These are phyloP conservation scores for Amorpha juglandis DNA, from an alignment of 2,888 invertebrate genomes.

Conservation along the genomic window DNA sequence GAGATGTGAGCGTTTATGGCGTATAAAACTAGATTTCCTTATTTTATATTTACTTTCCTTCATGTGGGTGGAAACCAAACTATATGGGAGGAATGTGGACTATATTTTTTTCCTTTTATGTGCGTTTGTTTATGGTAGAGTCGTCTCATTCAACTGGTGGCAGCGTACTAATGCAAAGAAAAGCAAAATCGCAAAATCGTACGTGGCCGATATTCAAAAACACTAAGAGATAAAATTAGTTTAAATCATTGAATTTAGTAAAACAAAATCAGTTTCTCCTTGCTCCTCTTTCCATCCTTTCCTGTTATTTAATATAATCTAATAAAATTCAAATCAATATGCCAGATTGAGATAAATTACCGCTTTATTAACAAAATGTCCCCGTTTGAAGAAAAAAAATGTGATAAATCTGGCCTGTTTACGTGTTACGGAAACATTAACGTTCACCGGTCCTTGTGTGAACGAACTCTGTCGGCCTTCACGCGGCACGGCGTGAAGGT, in stretches of 20 bases:
- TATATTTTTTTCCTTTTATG: background rate
- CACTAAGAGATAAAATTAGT: no score
- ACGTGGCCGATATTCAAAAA: no score
- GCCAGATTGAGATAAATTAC: background rate
- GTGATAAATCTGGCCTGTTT: slow-evolving; percentile 15
- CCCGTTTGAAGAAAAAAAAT: slow-evolving; percentile 17
- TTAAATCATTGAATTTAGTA: no score
- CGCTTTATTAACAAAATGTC: slow-evolving; percentile 7
- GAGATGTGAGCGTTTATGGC: slow-evolving; percentile 7
- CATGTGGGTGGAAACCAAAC: background rate
- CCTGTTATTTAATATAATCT: no score
- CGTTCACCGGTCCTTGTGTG: slow-evolving; percentile 21
- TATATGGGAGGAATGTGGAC: background rate
- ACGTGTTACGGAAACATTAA: slow-evolving; percentile 26
- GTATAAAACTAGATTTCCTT: slow-evolving; percentile 17
- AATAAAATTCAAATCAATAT: background rate
- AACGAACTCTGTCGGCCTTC: slow-evolving; percentile 24
- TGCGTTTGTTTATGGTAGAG: background rate
- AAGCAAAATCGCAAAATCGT: no score
- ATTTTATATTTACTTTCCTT: slow-evolving; percentile 18
- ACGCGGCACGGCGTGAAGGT: slow-evolving; percentile 10
- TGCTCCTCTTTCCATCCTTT: no score
- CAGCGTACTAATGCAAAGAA: no score
- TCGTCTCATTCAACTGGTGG: no score
- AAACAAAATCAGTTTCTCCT: no score